phyloP scores from a whole-genome alignment of 2,888 invertebrate genomes.

The Ennomos fuscantarius region DNA sequence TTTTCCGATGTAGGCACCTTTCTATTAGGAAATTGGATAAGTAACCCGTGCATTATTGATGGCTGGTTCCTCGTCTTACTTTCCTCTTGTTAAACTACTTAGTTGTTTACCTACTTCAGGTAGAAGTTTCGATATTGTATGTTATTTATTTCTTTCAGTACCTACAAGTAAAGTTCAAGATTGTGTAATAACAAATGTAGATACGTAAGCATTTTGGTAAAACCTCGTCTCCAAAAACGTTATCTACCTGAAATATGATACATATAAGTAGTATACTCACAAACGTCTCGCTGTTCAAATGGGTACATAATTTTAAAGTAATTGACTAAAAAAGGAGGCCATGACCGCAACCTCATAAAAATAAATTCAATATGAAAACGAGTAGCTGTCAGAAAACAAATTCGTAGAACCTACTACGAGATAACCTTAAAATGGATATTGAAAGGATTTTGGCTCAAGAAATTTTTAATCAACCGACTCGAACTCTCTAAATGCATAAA shows the following conservation, averaged over 20 bases:
- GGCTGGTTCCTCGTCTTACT: conserved; percentile 40
- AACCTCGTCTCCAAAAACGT: background rate
- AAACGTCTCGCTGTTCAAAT: conserved; percentile 3
- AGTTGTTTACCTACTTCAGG: conserved; percentile 38
- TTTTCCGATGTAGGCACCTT: conserved; percentile 58
- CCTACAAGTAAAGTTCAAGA: no score
- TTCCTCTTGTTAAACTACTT: conserved; percentile 43
- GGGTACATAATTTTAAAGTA: conserved; percentile 24
- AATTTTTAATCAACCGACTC: conserved; percentile 70
- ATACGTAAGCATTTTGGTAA: no score
- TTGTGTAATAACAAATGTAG: no score
- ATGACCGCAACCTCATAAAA: conserved; percentile 32
- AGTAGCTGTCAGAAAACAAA: conserved; percentile 38
- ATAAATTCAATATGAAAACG: conserved; percentile 40
- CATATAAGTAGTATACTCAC: background rate
- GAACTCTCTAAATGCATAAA: conserved; percentile 67
- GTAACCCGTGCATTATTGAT: conserved; percentile 67
- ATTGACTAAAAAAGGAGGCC: conserved; percentile 15
- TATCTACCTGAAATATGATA: conserved; percentile 1
- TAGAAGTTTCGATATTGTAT: background rate
- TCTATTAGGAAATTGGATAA: conserved; percentile 64
- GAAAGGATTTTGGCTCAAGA: conserved; percentile 55
- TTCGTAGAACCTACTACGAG: conserved; percentile 48
- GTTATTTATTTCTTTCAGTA: background rate
- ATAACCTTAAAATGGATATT: conserved; percentile 45